A percentile compares a stretch with the other conserved stretches of the same genome.
phyloP scores from a whole-genome alignment of 2,888 invertebrate species.

The Machimus rusticus region DNA sequence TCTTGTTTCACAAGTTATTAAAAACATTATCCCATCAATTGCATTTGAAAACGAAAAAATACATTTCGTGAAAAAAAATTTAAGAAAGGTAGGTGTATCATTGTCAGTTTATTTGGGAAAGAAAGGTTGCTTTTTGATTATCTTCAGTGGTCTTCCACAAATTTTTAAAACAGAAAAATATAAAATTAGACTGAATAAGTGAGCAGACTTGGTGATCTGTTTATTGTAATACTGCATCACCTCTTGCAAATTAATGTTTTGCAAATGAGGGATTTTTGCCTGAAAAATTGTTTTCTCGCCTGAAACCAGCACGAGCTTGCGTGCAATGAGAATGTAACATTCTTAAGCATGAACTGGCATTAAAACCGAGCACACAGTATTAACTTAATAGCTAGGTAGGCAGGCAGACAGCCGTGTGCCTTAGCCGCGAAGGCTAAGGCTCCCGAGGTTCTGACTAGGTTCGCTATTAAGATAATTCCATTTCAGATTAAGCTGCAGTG shows the following conservation, averaged over 20 bases:
- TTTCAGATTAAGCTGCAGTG: not conserved
- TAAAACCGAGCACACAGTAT: not conserved
- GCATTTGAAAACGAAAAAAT: not conserved
- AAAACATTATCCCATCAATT: slow-evolving; percentile 5
- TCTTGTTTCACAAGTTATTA: not conserved
- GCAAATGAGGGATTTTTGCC: not conserved
- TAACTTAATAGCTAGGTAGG: slow-evolving; percentile 18
- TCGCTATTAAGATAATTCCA: not conserved
- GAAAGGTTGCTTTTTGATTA: not conserved
- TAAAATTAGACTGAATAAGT: not conserved
- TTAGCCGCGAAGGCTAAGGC: not conserved
- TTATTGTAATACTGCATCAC: not conserved
- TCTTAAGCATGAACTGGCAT: slow-evolving; percentile 30
- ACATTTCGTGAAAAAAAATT: not conserved
- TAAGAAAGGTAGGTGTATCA: not conserved
- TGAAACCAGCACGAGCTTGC: slow-evolving; percentile 53
- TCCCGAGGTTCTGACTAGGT: not conserved
- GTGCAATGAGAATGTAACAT: slow-evolving; percentile 48
- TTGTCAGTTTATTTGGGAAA: not conserved
- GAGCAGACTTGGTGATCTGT: not conserved
- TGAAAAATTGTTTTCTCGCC: slow-evolving; percentile 51
- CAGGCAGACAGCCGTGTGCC: not conserved
- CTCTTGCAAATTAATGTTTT: not conserved
- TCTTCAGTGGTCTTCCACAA: not conserved
- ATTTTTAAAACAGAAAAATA: not conserved